phyloP scores from a whole-genome alignment of 64 coral and sea anemone genomes.

The Pocillopora damicornis region DNA sequence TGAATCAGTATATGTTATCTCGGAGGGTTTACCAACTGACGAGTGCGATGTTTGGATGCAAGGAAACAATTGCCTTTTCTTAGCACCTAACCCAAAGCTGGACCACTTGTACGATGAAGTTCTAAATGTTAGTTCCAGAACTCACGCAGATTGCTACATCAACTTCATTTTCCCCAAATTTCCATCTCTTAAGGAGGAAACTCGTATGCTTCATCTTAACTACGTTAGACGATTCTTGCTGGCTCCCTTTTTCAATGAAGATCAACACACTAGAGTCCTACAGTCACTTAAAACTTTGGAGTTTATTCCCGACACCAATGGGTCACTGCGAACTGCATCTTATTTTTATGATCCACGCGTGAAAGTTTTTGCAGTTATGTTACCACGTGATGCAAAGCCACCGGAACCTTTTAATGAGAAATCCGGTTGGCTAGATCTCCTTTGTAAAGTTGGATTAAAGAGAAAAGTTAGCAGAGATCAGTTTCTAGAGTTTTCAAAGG shows the following conservation, averaged over 20 bases:
- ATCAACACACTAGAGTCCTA: constrained; percentile 18
- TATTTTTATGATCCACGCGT: constrained; percentile 84
- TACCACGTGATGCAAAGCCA: constrained; percentile 49
- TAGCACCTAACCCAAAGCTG: constrained; percentile 43
- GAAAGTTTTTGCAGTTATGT: constrained; percentile 79
- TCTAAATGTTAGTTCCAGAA: constrained; percentile 51
- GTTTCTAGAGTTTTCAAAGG: constrained; percentile 57
- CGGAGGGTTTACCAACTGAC: constrained; percentile 50
- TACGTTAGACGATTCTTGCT: constrained; percentile 56
- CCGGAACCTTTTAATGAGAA: constrained; percentile 46
- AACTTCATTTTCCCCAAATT: constrained; percentile 87
- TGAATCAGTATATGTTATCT: constrained; percentile 51
- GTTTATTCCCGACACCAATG: constrained; percentile 66
- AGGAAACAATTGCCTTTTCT: constrained; percentile 58
- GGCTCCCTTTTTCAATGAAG: not conserved
- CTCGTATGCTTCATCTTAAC: constrained; percentile 54
- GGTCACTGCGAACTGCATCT: constrained; percentile 44
- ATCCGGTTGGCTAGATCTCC: constrained; percentile 57
- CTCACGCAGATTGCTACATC: constrained; percentile 67
- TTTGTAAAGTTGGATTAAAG: constrained; percentile 65
- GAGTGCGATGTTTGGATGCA: constrained; percentile 67
- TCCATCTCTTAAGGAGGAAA: constrained; percentile 33
- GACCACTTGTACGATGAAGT: constrained; percentile 42
- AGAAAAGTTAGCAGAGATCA: constrained; percentile 38
- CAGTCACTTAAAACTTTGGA: constrained; percentile 33